phyloP scores from a whole-genome alignment of 2,113 vertebrate genomes.

The Scalopus aquaticus region DNA sequence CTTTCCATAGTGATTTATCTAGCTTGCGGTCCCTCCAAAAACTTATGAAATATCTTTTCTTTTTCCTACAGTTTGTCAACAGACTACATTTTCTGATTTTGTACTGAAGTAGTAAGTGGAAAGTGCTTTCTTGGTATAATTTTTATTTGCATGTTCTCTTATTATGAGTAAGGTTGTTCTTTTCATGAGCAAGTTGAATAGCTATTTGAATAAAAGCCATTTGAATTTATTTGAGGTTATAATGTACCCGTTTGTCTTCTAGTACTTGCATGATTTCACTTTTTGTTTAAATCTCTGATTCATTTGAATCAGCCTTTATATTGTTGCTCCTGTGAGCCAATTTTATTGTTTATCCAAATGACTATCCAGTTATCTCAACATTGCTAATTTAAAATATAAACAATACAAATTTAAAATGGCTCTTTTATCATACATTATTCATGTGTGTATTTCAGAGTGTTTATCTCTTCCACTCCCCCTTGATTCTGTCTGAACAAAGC shows the following conservation, averaged over 20 bases:
- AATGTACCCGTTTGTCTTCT: neutral
- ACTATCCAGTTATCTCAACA: neutral
- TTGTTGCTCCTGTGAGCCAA: neutral
- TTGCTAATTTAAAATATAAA: neutral
- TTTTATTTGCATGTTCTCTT: slow-evolving; percentile 5
- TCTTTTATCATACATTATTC: neutral
- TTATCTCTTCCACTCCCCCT: neutral
- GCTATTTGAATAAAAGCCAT: neutral
- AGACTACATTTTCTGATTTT: neutral
- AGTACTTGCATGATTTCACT: neutral
- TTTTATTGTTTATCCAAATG: neutral
- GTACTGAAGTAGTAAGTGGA: neutral
- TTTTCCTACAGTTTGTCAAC: neutral
- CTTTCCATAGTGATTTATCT: neutral
- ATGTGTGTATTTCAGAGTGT: neutral
- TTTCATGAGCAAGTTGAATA: neutral
- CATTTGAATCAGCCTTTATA: neutral
- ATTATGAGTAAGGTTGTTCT: neutral
- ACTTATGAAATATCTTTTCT: neutral
- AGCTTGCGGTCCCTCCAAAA: neutral
- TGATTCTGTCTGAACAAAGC: neutral
- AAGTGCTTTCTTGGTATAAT: neutral
- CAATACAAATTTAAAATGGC: neutral
- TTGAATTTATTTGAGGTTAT: neutral
- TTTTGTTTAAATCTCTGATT: slow-evolving; percentile 11